These are phyloP conservation scores for Scelioninae gen. 2 DNA, from an alignment of 2,888 invertebrate species.

Conservation along the genomic window DNA sequence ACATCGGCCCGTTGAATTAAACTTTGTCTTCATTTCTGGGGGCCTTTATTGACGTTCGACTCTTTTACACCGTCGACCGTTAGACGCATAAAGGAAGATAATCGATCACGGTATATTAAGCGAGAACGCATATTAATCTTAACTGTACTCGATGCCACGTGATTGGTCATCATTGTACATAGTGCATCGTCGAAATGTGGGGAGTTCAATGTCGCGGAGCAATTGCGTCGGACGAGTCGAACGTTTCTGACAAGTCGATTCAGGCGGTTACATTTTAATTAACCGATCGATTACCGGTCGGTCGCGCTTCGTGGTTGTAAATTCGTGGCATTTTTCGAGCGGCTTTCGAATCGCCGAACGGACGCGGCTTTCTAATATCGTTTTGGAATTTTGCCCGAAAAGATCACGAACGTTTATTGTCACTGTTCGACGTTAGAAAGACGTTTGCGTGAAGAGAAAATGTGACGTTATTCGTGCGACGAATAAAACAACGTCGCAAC, in stretches of 20 bases:
- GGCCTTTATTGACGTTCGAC: constrained; percentile 29
- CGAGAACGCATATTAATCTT: constrained; percentile 34
- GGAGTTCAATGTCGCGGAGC: constrained; percentile 1
- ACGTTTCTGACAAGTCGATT: constrained; percentile 27
- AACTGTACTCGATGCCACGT: constrained; percentile 50
- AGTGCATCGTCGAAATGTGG: constrained; percentile 32
- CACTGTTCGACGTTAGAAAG: too few relatives aligned
- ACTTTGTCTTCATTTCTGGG: not conserved
- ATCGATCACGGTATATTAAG: constrained; percentile 50
- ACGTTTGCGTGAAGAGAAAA: too few relatives aligned
- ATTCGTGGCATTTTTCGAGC: too few relatives aligned
- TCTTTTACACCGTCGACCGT: constrained; percentile 48
- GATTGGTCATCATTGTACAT: constrained; percentile 38
- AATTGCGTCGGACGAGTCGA: constrained; percentile 16
- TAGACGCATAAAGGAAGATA: constrained; percentile 37
- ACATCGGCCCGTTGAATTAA: too few relatives aligned
- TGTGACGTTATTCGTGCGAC: too few relatives aligned
- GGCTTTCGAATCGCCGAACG: not conserved
- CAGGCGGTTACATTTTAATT: constrained; percentile 13
- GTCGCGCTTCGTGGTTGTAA: too few relatives aligned
- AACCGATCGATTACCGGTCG: constrained; percentile 2
- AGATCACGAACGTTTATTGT: too few relatives aligned
- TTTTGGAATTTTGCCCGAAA: too few relatives aligned
- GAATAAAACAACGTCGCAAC: too few relatives aligned
- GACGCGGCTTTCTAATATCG: too few relatives aligned